phyloP scores from a whole-genome alignment of 2,888 invertebrate genomes.

The Papilio elwesi region DNA sequence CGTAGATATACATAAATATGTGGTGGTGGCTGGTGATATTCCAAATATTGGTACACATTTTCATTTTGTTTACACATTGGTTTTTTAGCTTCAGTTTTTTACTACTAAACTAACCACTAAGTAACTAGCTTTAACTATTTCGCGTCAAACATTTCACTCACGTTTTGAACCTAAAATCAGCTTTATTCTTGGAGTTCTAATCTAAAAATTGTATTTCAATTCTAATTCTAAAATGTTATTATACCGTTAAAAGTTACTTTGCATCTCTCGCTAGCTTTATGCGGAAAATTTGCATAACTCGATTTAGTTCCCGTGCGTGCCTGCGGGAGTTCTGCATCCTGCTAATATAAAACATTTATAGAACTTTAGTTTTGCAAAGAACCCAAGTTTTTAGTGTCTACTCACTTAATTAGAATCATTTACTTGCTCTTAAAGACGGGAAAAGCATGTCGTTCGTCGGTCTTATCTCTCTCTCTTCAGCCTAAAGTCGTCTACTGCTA shows the following conservation, averaged over 20 bases:
- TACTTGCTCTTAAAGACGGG: not conserved
- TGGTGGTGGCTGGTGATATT: too few species aligned
- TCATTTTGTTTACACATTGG: too few species aligned
- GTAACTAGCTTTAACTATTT: not conserved
- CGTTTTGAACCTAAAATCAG: not conserved
- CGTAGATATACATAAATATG: too few species aligned
- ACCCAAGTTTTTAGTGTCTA: not conserved
- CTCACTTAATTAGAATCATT: not conserved
- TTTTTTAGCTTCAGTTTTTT: too few species aligned
- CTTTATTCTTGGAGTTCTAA: conserved; percentile 2
- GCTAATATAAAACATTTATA: not conserved
- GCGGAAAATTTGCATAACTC: conserved; percentile 10
- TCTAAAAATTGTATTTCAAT: conserved; percentile 10
- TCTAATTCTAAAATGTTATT: conserved; percentile 14
- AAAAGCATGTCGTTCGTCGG: too few species aligned
- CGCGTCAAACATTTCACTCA: not conserved
- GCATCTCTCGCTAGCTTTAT: conserved; percentile 16
- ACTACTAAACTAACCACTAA: too few species aligned
- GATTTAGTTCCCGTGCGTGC: conserved; percentile 10
- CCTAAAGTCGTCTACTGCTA: too few species aligned
- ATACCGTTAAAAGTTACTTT: conserved; percentile 8
- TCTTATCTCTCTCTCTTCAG: too few species aligned
- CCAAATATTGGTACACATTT: too few species aligned
- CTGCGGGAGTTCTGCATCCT: not conserved
- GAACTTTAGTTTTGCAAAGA: not conserved